Conservation (phyloP, 2,888 invertebrate genomes). For the Drosophila affinis region DNA sequence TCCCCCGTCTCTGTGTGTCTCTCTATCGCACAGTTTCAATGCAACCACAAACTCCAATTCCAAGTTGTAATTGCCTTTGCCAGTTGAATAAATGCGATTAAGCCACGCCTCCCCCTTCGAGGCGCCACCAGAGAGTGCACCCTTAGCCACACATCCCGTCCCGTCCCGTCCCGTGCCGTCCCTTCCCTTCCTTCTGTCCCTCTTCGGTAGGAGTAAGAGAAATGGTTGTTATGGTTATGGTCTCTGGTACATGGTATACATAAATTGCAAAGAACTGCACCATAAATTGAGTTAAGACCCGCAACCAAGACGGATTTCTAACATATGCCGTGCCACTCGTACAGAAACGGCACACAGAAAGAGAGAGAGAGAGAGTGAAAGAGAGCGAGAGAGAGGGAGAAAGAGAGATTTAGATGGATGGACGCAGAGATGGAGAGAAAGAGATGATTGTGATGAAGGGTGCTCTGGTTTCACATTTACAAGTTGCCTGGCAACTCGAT, state of each 20-base stretch:
- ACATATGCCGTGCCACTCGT: constrained; percentile 53
- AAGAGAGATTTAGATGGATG: background rate
- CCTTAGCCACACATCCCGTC: too few species aligned
- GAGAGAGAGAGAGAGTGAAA: background rate
- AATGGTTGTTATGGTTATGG: background rate
- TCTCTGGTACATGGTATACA: constrained; percentile 39
- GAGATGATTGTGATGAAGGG: constrained; percentile 2
- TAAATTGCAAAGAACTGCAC: constrained; percentile 54
- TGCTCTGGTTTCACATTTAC: constrained; percentile 1
- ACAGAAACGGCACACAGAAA: constrained; percentile 1
- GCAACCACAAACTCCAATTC: background rate
- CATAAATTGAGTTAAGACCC: constrained; percentile 24
- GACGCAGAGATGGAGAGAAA: background rate
- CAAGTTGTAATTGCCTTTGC: constrained; percentile 1
- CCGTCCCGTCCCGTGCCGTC: background rate
- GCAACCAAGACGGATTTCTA: constrained; percentile 48
- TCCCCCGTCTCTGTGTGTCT: too few species aligned
- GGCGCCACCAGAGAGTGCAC: background rate
- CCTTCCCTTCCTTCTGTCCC: too few species aligned
- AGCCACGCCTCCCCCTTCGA: constrained; percentile 1
- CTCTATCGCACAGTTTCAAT: background rate
- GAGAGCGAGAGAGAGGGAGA: background rate
- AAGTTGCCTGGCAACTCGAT: constrained; percentile 3
- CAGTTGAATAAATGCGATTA: constrained; percentile 15
- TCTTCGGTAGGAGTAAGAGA: background rate